Evolutionary conservation across 2,113 vertebrate species (phyloP).

Genomic region (Pteropus alecto): DNA sequence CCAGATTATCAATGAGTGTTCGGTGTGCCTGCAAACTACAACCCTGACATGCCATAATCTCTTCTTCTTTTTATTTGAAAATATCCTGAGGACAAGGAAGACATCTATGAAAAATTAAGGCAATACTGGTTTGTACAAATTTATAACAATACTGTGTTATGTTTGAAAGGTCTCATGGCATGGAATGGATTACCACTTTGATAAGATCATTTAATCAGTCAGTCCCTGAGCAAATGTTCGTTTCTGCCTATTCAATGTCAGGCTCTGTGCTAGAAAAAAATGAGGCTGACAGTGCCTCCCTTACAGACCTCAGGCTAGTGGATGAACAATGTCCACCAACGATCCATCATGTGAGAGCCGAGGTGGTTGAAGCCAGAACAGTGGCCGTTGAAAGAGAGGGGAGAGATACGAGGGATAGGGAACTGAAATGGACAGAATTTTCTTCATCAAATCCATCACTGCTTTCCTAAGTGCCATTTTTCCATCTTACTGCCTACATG

Average conservation of each 20-base stretch:
- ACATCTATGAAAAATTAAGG: background rate
- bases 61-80: conserved; percentile 18
- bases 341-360: background rate
- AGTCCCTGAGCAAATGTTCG: background rate
- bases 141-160: background rate
- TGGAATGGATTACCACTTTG: background rate
- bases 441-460: background rate
- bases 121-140: background rate
- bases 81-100: background rate
- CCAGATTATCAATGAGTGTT: background rate
- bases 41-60: background rate
- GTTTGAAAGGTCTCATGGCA: background rate
- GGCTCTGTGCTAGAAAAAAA: background rate
- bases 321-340: background rate
- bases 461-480: background rate
- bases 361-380: background rate
- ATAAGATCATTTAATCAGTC: background rate
- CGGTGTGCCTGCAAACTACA: background rate
- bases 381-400: background rate
- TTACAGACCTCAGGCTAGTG: background rate
- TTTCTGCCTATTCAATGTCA: background rate
- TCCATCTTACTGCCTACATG: background rate
- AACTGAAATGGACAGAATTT: background rate
- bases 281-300: background rate
- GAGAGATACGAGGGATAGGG: background rate